Percentiles rank a stretch among this genome's conserved stretches.
phyloP scores from a whole-genome alignment of 2,113 vertebrate species.

The Furnarius figulus region DNA sequence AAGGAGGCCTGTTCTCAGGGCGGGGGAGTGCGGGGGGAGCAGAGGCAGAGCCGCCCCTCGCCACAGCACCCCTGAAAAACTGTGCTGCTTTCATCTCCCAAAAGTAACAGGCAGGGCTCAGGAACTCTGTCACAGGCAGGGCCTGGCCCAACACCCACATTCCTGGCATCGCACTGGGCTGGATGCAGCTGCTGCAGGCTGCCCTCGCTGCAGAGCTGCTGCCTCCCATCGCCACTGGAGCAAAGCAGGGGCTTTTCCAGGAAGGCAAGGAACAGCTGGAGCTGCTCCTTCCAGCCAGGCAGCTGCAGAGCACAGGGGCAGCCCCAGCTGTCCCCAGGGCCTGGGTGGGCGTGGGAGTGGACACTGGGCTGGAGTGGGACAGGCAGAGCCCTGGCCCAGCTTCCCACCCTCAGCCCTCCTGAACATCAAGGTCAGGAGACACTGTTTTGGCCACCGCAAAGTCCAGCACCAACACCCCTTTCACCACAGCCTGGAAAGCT shows the following conservation, averaged over 20 bases:
- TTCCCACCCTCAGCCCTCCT: not conserved
- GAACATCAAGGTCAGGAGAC: fast-evolving
- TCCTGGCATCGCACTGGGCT: not conserved
- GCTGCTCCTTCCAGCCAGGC: not conserved
- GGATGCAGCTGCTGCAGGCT: not conserved
- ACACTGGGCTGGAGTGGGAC: not conserved
- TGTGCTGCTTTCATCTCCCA: not conserved
- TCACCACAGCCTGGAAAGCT: fast-evolving
- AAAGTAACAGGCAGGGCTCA: not conserved
- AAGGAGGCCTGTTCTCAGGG: constrained; percentile 11
- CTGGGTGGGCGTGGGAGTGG: not conserved
- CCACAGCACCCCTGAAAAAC: not conserved
- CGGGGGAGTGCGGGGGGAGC: not conserved
- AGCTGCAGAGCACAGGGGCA: not conserved
- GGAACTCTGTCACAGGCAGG: not conserved
- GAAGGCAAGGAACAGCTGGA: not conserved
- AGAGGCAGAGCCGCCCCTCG: not conserved
- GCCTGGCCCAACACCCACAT: not conserved
- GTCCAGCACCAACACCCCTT: fast-evolving
- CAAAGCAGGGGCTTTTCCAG: not conserved
- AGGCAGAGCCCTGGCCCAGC: fast-evolving
- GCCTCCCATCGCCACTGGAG: not conserved
- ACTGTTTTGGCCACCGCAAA: fast-evolving
- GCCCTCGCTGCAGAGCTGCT: not conserved
- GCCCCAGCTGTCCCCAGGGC: not conserved